Conservation (phyloP, 2,888 invertebrate genomes). For the Lypha dubia region DNA sequence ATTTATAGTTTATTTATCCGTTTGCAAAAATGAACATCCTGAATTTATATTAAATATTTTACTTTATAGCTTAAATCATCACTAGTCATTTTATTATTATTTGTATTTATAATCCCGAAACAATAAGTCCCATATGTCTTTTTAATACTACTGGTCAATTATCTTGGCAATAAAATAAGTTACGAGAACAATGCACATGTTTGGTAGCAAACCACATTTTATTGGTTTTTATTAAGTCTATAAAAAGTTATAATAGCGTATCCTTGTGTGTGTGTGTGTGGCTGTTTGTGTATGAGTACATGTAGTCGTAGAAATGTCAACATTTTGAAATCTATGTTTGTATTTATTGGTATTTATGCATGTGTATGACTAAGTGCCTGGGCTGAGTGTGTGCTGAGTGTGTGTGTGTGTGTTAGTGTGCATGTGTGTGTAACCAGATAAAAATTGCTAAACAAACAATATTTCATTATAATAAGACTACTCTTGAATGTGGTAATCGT, state of each 20-base stretch:
- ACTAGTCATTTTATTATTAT: conserved; percentile 35
- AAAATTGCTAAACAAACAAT: conserved; percentile 72
- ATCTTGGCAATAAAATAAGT: conserved; percentile 70
- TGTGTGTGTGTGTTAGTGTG: background rate
- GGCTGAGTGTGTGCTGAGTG: background rate
- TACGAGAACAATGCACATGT: conserved; percentile 61
- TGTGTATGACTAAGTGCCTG: background rate
- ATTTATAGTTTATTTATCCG: background rate
- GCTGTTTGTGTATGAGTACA: background rate
- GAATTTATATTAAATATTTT: conserved; percentile 16
- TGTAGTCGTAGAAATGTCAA: conserved; percentile 38
- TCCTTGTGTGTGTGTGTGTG: background rate
- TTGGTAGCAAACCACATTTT: conserved; percentile 67
- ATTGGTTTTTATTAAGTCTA: conserved; percentile 69
- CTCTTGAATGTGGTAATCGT: conserved; percentile 68
- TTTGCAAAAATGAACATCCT: background rate
- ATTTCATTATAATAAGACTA: conserved; percentile 72
- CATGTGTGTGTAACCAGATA: conserved; percentile 31
- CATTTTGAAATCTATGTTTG: conserved; percentile 32
- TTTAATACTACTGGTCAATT: conserved; percentile 71
- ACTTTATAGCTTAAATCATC: conserved; percentile 53
- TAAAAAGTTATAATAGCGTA: conserved; percentile 41
- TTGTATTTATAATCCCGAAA: conserved; percentile 53
- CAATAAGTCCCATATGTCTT: conserved; percentile 71
- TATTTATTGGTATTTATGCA: conserved; percentile 14